Percentiles rank a stretch among this genome's conserved stretches.
Conservation (phyloP, 2,888 invertebrate genomes). For the Platynereis dumerilii region DNA sequence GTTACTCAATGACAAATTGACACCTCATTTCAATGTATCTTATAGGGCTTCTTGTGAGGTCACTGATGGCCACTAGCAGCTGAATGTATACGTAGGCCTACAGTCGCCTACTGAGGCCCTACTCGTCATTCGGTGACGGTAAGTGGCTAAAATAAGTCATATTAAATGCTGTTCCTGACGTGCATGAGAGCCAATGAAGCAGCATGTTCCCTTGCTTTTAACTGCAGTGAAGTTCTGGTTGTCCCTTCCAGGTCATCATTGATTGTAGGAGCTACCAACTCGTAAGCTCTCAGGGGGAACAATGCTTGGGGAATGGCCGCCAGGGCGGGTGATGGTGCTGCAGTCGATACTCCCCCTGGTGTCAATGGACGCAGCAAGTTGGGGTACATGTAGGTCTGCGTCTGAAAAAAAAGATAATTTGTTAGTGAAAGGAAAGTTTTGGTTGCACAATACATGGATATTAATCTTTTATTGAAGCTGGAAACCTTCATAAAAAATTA, state of each 20-base stretch:
- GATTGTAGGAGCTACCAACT: slow-evolving; percentile 33
- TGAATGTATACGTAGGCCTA: too few species aligned
- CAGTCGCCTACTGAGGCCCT: too few species aligned
- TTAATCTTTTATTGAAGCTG: too few species aligned
- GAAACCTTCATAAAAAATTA: too few species aligned
- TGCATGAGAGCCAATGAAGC: slow-evolving; percentile 39
- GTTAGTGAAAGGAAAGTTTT: too few species aligned
- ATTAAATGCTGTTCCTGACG: slow-evolving; percentile 35
- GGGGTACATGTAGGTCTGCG: slow-evolving; percentile 16
- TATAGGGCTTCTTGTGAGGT: too few species aligned
- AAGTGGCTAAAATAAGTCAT: too few species aligned
- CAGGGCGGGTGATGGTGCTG: slow-evolving; percentile 6
- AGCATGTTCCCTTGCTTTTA: slow-evolving; percentile 40
- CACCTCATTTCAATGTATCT: too few species aligned
- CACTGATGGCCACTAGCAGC: too few species aligned
- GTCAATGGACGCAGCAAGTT: slow-evolving; percentile 16
- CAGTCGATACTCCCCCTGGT: slow-evolving; percentile 3
- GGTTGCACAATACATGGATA: too few species aligned
- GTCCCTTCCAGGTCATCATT: slow-evolving; percentile 40
- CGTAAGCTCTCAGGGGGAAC: slow-evolving; percentile 31
- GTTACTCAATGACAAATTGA: too few species aligned
- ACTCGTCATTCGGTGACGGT: too few species aligned
- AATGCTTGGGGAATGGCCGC: slow-evolving; percentile 16
- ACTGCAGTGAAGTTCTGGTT: slow-evolving; percentile 36
- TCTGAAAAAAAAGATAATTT: slow-evolving; percentile 1